Base-by-base conservation (phyloP, 2,797 vertebrate species). In the Decapterus maruadsi region DNA sequence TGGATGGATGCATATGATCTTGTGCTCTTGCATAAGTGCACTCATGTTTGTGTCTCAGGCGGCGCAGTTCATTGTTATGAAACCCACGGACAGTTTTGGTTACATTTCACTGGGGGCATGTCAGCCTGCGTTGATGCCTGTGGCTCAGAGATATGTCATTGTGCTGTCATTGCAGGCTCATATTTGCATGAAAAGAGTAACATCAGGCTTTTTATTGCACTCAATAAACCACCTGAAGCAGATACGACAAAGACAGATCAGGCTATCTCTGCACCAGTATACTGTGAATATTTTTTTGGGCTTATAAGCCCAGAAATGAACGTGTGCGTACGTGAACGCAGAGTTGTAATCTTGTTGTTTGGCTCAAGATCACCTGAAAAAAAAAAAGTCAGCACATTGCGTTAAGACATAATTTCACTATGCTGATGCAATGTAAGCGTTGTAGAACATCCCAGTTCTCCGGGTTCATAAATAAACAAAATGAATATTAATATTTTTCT, bases 101-200 rank as follows among this genome's bases (percentile, higher is more conserved):
- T 73, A 78, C 62, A 67, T 90, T 83, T 87, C 65, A 78, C 83
- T 2, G 5, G 53, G 80, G 79, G 61, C 58, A 40, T 29, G 69
- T 86, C 78, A 73, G 58, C 75, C 71, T 67, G 60, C 58, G 1
- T 50, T 19, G 77, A 78, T 45, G 84, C 81, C 83, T 73, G 72
- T 20, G 66, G 58, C 81, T 83, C 63, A 38, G 63, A 80, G 74
- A 89, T 85, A 75, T 82, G 83, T 90, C 84, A 86, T 68, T 58
- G 74, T 20, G 80, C 78, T 86, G 84, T 86, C 86, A 84, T 69
- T 8, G 8, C 66, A 60, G 62, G 76, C 70, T 62, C 38, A 4
- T 67, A 84, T 91, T 91, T 87, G 77, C 83, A 88, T 78, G 75
- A 87, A 83, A 83, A 74, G 68, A 84, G 84, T 58, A 77, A 84